Base-by-base conservation (phyloP, 2,113 vertebrate genomes). In the Ammodytes marinus region DNA sequence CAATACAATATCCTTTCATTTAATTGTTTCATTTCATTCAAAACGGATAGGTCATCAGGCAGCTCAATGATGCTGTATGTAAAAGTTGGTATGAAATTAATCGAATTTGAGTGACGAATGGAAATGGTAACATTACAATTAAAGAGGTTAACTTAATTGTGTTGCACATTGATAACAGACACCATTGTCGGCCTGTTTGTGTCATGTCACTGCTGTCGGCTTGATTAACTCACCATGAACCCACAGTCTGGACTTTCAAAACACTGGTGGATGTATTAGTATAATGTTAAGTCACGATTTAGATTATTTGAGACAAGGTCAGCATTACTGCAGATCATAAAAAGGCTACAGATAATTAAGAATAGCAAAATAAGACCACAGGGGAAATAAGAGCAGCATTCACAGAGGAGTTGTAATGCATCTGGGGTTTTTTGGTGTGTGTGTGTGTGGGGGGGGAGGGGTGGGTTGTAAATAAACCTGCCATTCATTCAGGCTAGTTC, bases 401-500 rank as follows among this genome's bases (percentile, higher is more conserved):
- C 19, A 49, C 4, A 27, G 13, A 54, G 8, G 42, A 19, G 1
- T 1, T 9, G 57, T 19, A n/a, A 19, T 54, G 27, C 46, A 58
- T 59, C 7, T 68, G 74, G 27, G 27, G 27, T 27, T 27, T 27
- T 27, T 27, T 27, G 27, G 27, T 27, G 27, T 27, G 27, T 27
- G 27, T 27, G 27, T 27, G 27, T 27, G 27, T 27, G 27, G 27
- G 27, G 11, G 7, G 53, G 57, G 63, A 53, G 40, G 19, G 9
- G 39, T 58, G 19, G 27, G 1, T 27, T 79, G 60, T 4, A 5
- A 37, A 50, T 40, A 17, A 59, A 72, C 15, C 54, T 64, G 27
- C n/a, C 42, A 49, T 15, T 83, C 50, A 58, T 43, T 63, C n/a
- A 52, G 14, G 8, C 37, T 66, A 66, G 55, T 70, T 75, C 60